phyloP scores from a whole-genome alignment of 1,140 invertebrate species.

The Agrilus planipennis region DNA sequence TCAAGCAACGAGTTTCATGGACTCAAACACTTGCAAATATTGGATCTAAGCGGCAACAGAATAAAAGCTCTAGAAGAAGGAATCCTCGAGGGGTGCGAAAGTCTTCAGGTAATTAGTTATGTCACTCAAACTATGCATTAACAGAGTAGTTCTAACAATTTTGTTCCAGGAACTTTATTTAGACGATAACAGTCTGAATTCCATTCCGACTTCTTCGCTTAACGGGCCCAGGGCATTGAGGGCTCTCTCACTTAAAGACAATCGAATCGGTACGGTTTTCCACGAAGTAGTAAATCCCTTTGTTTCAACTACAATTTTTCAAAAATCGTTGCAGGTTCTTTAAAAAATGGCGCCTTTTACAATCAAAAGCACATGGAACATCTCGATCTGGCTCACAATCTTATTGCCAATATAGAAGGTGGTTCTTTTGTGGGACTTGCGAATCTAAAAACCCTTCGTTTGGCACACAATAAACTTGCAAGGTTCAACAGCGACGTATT shows the following conservation, averaged over 20 bases:
- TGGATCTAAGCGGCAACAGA: constrained; percentile 68
- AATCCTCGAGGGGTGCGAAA: constrained; percentile 66
- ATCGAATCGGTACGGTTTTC: constrained; percentile 61
- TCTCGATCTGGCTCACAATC: constrained; percentile 66
- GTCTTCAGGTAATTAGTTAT: constrained; percentile 46
- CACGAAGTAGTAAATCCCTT: neutral
- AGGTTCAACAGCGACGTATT: constrained; percentile 74
- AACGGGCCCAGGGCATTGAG: constrained; percentile 62
- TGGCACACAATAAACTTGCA: constrained; percentile 61
- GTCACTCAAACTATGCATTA: neutral
- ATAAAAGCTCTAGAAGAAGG: constrained; percentile 73
- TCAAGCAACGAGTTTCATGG: constrained; percentile 71
- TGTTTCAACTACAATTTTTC: neutral
- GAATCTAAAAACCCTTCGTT: constrained; percentile 52
- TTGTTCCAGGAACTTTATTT: constrained; percentile 60
- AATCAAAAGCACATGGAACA: constrained; percentile 52
- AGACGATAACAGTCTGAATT: constrained; percentile 62
- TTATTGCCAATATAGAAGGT: constrained; percentile 59
- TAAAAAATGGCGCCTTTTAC: constrained; percentile 52
- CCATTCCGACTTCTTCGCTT: constrained; percentile 62
- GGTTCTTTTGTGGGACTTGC: constrained; percentile 55
- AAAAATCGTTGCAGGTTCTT: constrained; percentile 40
- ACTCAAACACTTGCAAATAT: constrained; percentile 52
- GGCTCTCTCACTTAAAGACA: constrained; percentile 59
- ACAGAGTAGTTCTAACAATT: neutral